Conservation (phyloP, 2,113 vertebrate species). For the Poecilia latipinna region DNA sequence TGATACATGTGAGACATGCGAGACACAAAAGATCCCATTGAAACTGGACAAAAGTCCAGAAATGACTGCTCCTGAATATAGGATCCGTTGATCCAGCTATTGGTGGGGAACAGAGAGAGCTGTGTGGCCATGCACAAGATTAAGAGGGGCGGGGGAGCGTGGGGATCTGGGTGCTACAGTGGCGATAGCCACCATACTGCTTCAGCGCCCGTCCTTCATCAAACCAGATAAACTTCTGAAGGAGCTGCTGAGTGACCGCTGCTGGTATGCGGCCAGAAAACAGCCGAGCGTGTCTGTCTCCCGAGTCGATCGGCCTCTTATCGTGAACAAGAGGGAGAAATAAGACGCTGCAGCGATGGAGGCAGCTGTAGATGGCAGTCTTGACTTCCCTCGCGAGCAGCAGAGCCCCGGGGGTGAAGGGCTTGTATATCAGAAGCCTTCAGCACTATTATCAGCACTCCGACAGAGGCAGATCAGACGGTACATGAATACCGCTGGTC, state of each 20-base stretch:
- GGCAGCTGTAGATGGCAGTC: conserved; percentile 95
- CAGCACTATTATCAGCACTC: conserved; percentile 62
- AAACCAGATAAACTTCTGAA: conserved; percentile 81
- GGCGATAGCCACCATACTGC: conserved; percentile 71
- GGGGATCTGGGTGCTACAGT: conserved; percentile 52
- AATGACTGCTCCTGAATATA: conserved; percentile 62
- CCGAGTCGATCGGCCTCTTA: conserved; percentile 80
- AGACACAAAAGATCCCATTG: conserved; percentile 66
- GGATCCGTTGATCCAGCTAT: conserved; percentile 61
- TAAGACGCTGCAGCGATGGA: conserved; percentile 68
- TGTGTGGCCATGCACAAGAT: conserved; percentile 72
- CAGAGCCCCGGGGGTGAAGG: conserved; percentile 44
- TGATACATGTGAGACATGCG: conserved; percentile 51
- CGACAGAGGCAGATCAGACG: conserved; percentile 52
- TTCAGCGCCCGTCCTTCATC: conserved; percentile 75
- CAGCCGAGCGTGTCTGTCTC: conserved; percentile 78
- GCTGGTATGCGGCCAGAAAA: conserved; percentile 76
- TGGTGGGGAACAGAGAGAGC: conserved; percentile 70
- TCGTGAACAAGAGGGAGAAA: conserved; percentile 66
- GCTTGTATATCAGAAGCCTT: conserved; percentile 69
- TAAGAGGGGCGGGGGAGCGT: neutral
- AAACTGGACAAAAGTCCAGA: conserved; percentile 52
- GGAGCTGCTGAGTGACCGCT: conserved; percentile 83
- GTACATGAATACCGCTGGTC: conserved; percentile 51
- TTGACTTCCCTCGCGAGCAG: conserved; percentile 83